Conservation (phyloP, 2,113 vertebrate species). For the Thryonomys swinderianus region DNA sequence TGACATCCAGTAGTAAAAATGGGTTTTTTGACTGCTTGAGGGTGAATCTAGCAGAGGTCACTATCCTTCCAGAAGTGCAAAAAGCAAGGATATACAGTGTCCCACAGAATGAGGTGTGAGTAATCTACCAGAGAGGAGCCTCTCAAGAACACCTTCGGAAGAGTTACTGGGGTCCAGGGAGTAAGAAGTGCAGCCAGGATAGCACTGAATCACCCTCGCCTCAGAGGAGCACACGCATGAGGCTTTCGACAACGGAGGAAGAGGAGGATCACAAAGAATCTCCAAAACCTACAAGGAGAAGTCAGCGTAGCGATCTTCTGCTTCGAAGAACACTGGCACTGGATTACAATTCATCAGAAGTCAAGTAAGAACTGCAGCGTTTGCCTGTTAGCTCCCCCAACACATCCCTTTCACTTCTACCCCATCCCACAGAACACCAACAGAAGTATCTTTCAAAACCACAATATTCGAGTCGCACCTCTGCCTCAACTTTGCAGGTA, state of each 20-base stretch:
- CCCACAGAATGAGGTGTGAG: background rate
- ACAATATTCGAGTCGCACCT: background rate
- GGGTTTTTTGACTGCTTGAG: background rate
- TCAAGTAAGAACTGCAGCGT: background rate
- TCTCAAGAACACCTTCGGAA: background rate
- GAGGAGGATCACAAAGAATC: background rate
- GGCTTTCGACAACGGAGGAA: background rate
- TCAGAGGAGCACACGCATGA: background rate
- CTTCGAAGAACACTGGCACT: background rate
- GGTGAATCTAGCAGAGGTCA: background rate
- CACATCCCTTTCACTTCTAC: background rate
- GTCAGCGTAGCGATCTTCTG: background rate
- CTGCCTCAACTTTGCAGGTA: background rate
- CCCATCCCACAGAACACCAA: background rate
- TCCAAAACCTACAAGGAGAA: background rate
- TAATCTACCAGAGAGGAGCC: background rate
- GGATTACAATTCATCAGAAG: background rate
- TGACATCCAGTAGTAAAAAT: background rate
- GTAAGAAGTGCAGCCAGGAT: background rate
- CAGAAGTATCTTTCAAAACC: constrained; percentile 9
- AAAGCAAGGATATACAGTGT: background rate
- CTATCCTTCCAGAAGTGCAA: background rate
- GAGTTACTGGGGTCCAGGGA: background rate
- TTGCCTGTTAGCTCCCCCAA: background rate
- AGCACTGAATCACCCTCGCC: background rate